phyloP scores from a whole-genome alignment of 2,888 invertebrate species.

The Quadroppia sp. region DNA sequence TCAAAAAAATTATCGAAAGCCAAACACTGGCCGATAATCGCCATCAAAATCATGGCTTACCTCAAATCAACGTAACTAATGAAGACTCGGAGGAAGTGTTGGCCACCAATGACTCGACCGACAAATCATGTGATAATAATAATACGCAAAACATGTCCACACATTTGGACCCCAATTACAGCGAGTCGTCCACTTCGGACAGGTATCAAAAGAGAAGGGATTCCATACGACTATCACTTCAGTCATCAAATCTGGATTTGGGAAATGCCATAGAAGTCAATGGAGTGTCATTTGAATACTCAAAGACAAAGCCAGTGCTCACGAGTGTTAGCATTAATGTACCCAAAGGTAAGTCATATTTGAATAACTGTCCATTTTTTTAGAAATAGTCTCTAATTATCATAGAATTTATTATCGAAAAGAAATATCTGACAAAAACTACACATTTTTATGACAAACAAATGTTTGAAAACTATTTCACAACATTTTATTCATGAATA shows the following conservation, averaged over 20 bases:
- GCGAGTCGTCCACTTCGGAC: background rate
- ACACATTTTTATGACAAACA: no score
- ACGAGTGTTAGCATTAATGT: constrained; percentile 32
- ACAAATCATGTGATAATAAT: background rate
- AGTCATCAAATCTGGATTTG: constrained; percentile 19
- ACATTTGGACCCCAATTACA: background rate
- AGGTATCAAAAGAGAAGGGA: background rate
- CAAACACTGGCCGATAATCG: no score
- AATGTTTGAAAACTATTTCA: no score
- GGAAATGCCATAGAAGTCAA: constrained; percentile 36
- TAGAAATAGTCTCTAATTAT: no score
- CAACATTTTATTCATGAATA: no score
- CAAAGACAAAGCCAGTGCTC: constrained; percentile 10
- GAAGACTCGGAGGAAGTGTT: constrained; percentile 1
- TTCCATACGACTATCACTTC: background rate
- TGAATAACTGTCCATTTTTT: no score
- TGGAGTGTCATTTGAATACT: constrained; percentile 29
- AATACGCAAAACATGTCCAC: background rate
- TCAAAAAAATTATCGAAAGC: background rate
- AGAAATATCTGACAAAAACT: no score
- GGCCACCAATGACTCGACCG: background rate
- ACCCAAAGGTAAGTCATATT: constrained; percentile 33
- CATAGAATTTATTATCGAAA: no score
- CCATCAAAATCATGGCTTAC: no score
- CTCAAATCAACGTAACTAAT: background rate